Conservation (phyloP, 2,797 vertebrate genomes). For the Myotis vivesi region DNA sequence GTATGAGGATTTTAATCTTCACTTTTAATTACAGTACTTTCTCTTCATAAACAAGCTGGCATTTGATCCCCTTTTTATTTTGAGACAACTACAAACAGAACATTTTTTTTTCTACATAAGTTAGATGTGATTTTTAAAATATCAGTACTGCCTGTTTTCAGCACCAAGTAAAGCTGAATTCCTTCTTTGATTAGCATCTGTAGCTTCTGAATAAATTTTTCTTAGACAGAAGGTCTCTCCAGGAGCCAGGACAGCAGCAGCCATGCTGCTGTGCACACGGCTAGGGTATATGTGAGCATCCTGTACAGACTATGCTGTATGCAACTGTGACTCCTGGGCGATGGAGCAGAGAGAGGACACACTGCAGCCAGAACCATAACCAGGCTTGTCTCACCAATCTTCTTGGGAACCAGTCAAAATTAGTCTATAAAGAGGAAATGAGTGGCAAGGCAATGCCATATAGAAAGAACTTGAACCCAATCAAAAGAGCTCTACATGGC, state of each 20-base stretch:
- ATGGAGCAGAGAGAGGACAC: not conserved
- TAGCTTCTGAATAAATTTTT: not conserved
- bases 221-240: not conserved
- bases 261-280: not conserved
- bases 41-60: conserved; percentile 35
- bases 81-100: not conserved
- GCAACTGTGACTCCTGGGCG: not conserved
- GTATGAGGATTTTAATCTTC: conserved; percentile 14
- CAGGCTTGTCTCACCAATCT: not conserved
- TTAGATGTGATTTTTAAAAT: conserved; percentile 10
- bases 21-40: conserved; percentile 45
- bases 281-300: not conserved
- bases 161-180: not conserved
- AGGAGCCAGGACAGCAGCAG: not conserved
- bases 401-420: not conserved
- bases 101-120: not conserved
- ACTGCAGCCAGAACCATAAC: not conserved
- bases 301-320: not conserved
- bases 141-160: not conserved
- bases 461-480: not conserved
- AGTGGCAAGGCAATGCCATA: not conserved
- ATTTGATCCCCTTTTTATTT: conserved; percentile 22
- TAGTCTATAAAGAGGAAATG: not conserved
- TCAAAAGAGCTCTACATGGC: not conserved
- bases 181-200: not conserved